Evolutionary conservation across 2,888 invertebrate species (phyloP).

Genomic region (Apamea sordens): DNA sequence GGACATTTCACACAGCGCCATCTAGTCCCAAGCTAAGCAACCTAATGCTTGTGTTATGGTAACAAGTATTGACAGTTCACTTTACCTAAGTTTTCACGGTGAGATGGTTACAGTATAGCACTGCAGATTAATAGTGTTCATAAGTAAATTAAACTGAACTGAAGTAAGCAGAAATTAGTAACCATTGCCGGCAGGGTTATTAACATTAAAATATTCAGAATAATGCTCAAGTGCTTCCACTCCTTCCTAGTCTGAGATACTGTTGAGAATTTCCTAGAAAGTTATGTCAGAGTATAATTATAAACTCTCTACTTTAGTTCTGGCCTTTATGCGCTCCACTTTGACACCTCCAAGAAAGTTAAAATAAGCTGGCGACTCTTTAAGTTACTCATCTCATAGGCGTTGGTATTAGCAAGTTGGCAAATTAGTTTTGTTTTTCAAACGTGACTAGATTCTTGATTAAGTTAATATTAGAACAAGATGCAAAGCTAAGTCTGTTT

Average conservation of each 20-base stretch:
- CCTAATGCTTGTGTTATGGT: too few relatives aligned
- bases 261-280: conserved; percentile 27
- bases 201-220: conserved; percentile 50
- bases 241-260: conserved; percentile 2
- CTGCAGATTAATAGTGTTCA: neutral
- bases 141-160: conserved; percentile 36
- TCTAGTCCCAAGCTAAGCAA: too few relatives aligned
- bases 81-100: too few relatives aligned
- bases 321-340: conserved; percentile 16
- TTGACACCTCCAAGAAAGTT: conserved; percentile 34
- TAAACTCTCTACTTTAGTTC: conserved; percentile 44
- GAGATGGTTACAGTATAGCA: too few relatives aligned
- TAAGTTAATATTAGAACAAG: neutral
- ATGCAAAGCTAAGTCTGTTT: neutral
- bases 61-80: too few relatives aligned
- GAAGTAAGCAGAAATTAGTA: conserved; percentile 27
- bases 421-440: conserved; percentile 32
- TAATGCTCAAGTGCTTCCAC: conserved; percentile 29
- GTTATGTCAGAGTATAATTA: conserved; percentile 40
- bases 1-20: too few relatives aligned
- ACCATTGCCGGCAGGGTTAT: conserved; percentile 27
- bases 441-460: neutral
- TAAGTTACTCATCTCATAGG: conserved; percentile 26
- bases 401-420: conserved; percentile 25
- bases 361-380: conserved; percentile 30